Base-by-base conservation (phyloP, 2,113 vertebrate species). In the Callocephalon fimbriatum region DNA sequence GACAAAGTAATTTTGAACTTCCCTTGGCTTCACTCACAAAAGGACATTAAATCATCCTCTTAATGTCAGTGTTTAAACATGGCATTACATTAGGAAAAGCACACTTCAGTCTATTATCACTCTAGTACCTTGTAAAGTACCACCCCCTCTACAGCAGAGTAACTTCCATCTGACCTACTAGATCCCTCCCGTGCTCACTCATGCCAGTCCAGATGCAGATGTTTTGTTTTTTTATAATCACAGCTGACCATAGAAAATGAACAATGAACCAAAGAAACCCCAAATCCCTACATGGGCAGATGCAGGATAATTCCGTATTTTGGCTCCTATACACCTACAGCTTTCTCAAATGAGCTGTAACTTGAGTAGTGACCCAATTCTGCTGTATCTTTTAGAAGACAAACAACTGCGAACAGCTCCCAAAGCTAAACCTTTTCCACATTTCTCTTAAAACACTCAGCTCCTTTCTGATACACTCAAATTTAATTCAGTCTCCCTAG, bases 371-470 rank as follows among this genome's bases (percentile, higher is more conserved):
- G 77, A 96, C 90, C 90, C 73, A 94, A 15, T 94, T 94, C 54
- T 58, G 13, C n/a, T 84, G 13, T 61, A 94, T 87, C 32, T 73
- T 97, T 92, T 81, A 83, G 54, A 95, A 93, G 79, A 91, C 96
- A 95, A 87, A 6, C 81, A 87, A 96, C 89, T 92, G 93, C 63
- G 12, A 96, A 19, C 63, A 93, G 62, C 40, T 90, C 62, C 37
- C 58, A 95, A 86, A 97, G 91, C 95, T 92, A 97, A 93, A 86
- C 86, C 86, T 94, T 96, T 91, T 75, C 40, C 85, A 94, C 20
- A 68, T 65, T 86, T 97, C 88, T 87, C 70, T 84, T 96, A 86
- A 95, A 90, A 89, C 70, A 83, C 27, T 50, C 74, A 61, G 35
- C 50, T 91, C 65, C 48, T 92, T 94, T 97, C 86, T 95, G 71